These are phyloP conservation scores for Ceramica pisi DNA, from an alignment of 2,888 invertebrate species.

Conservation along the genomic window DNA sequence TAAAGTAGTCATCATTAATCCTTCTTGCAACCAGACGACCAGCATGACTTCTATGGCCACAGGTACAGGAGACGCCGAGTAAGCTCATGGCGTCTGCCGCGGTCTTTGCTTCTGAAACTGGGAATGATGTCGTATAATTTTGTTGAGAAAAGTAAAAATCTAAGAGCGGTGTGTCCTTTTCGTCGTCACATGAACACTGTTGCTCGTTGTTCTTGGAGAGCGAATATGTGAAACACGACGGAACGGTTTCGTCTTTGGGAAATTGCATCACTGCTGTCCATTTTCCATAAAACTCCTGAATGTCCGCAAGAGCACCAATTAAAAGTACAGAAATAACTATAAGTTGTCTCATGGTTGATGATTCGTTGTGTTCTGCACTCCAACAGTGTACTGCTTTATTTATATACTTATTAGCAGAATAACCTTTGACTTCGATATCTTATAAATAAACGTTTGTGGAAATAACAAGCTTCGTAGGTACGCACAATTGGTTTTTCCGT, in stretches of 20 bases:
- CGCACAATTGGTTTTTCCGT: no score
- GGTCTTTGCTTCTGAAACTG: constrained; percentile 5
- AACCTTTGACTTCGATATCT: constrained; percentile 9
- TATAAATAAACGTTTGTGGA: not conserved
- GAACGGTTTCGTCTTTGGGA: not conserved
- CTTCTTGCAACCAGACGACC: not conserved
- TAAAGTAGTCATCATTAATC: constrained; percentile 12
- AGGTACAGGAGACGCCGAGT: not conserved
- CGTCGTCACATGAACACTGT: constrained; percentile 8
- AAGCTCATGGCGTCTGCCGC: not conserved
- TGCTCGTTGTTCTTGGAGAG: not conserved
- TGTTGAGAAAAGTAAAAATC: not conserved
- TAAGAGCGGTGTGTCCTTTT: not conserved
- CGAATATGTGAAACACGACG: not conserved
- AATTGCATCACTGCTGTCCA: constrained; percentile 8
- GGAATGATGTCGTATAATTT: not conserved
- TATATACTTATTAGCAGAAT: constrained; percentile 2
- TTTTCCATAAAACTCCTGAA: constrained; percentile 5
- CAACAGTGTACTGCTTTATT: not conserved
- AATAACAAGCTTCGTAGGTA: not conserved
- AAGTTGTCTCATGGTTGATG: constrained; percentile 7
- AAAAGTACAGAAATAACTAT: constrained; percentile 13
- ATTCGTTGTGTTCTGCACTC: not conserved
- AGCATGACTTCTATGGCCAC: not conserved
- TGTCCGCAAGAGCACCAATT: not conserved